Base-by-base conservation (phyloP, 1,140 invertebrate genomes). In the Drosophila ambigua region DNA sequence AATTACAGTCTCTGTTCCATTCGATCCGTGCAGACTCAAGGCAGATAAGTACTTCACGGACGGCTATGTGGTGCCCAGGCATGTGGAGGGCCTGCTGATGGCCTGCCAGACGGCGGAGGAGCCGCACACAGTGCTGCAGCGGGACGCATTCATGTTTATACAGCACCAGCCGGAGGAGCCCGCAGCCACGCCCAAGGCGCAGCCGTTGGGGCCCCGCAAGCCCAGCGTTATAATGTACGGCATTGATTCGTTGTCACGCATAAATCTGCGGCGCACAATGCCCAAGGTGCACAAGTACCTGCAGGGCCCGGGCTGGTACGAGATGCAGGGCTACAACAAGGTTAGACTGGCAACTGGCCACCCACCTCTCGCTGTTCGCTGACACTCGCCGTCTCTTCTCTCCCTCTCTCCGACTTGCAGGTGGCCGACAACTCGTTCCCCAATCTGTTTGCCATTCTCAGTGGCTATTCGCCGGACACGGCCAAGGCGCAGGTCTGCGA, bases 361-460 rank as follows among this genome's bases (percentile, higher is more conserved):
- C 7, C 5, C 2, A 41, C 8, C 35, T 2, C 4, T 4, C 35
- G 4, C 11, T 11, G 7, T 16, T 31, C n/a, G n/a, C 9, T 13
- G 6, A 15, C 13, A 54, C 4, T 11, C 3, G 9, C 0, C 0
- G 4, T 39, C 11, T 39, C 11, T 5, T 28, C 20, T 20, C 20
- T 7, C 44, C 28, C 1, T 20, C 20, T 20, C 20, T 20, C 2
- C 2, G 20, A 20, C 20, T 67, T 92, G 77, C 55, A 94, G 93
- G 89, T 93, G 62, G 96, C 93, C 0, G 96, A 96, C 68, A 96
- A 97, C 64, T 97, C 96, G 0, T 97, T 95, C 82, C 96, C 96
- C 1, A 97, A 97, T 91, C 79, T 97, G 15, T 95, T 97, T 92
- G 95, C 96, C 0, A 91, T 96, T 4, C 91, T 97, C 5, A 95